Conservation (phyloP, 2,113 vertebrate species). For the Glareola pratincola region DNA sequence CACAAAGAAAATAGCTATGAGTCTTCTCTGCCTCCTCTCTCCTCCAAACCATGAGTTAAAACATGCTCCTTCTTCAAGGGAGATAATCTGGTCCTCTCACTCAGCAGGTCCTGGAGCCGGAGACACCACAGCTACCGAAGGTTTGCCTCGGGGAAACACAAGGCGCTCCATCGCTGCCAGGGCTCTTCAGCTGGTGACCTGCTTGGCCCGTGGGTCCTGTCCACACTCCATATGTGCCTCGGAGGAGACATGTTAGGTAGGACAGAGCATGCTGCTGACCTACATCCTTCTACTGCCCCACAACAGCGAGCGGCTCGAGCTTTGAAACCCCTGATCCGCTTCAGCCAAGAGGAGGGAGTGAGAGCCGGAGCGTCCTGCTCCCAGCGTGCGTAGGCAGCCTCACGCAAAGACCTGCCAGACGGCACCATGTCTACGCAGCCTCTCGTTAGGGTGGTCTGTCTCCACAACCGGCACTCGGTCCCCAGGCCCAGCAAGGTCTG, state of each 20-base stretch:
- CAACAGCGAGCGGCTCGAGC: background rate
- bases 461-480: background rate
- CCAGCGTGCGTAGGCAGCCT: accelerated
- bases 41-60: background rate
- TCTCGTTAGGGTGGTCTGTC: background rate
- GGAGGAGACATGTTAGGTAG: accelerated
- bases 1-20: background rate
- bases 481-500: background rate
- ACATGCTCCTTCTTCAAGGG: background rate
- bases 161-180: background rate
- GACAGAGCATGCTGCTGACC: background rate
- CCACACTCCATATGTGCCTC: accelerated
- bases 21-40: background rate
- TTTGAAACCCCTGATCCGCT: background rate
- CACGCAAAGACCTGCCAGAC: background rate
- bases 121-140: background rate
- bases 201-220: background rate
- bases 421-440: accelerated
- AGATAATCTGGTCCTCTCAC: background rate
- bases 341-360: background rate
- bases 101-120: background rate
- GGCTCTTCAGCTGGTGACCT: background rate
- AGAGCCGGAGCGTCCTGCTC: background rate
- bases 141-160: background rate
- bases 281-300: background rate